Evolutionary conservation across 2,888 invertebrate genomes (phyloP).

Genomic region (Dicyrtomina minuta): DNA sequence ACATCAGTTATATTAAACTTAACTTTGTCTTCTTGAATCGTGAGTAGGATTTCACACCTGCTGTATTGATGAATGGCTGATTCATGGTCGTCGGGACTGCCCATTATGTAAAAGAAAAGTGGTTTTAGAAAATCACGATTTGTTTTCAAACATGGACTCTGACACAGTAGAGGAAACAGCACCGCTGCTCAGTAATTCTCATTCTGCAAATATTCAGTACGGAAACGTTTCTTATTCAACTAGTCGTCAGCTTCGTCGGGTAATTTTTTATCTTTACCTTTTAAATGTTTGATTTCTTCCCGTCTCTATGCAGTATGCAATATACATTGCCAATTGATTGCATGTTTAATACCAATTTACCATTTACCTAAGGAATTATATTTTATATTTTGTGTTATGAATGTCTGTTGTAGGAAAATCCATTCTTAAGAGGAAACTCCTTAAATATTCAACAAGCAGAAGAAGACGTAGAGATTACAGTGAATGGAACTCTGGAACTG

Average conservation of each 20-base stretch:
- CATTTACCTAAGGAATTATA: not conserved
- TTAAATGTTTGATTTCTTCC: too few species aligned
- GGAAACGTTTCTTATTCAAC: constrained; percentile 2
- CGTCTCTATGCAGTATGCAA: not conserved
- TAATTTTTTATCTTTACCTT: not conserved
- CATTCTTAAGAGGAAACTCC: constrained; percentile 20
- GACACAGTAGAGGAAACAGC: constrained; percentile 34
- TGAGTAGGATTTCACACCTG: constrained; percentile 18
- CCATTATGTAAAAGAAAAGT: constrained; percentile 31
- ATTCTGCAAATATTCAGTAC: not conserved
- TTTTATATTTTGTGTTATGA: too few species aligned
- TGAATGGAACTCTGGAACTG: too few species aligned
- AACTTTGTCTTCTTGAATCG: too few species aligned
- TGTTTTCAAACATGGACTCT: constrained; percentile 30
- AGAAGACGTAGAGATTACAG: constrained; percentile 6
- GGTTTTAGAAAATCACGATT: constrained; percentile 23
- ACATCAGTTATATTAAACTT: too few species aligned
- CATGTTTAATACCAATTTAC: too few species aligned
- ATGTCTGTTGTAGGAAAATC: constrained; percentile 22
- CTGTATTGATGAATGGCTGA: constrained; percentile 31
- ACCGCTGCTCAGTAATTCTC: constrained; percentile 19
- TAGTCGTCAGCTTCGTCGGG: constrained; percentile 18
- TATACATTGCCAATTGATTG: not conserved
- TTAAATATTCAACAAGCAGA: constrained; percentile 28
- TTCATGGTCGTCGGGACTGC: constrained; percentile 29